These are phyloP conservation scores for Napeogenes inachia DNA, from an alignment of 2,888 invertebrate species.

Conservation along the genomic window DNA sequence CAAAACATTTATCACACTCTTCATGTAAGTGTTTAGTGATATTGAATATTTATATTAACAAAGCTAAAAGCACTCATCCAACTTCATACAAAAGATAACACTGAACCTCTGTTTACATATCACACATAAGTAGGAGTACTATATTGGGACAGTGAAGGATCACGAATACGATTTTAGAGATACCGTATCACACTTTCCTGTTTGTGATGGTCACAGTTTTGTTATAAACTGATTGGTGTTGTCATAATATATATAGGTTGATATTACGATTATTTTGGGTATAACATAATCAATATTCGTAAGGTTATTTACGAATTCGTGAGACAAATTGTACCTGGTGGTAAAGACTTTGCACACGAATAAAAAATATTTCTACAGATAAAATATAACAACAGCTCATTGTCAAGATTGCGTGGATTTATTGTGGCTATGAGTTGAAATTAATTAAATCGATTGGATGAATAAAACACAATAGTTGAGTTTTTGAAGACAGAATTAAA, in stretches of 20 bases:
- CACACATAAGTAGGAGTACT: conserved; percentile 13
- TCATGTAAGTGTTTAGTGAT: conserved; percentile 17
- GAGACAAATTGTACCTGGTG: too few species aligned
- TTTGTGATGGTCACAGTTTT: conserved; percentile 46
- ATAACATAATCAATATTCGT: not conserved
- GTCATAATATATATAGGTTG: conserved; percentile 33
- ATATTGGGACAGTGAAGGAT: conserved; percentile 37
- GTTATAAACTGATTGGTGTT: conserved; percentile 43
- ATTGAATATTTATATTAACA: conserved; percentile 38
- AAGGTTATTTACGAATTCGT: too few species aligned
- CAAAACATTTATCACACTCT: not conserved
- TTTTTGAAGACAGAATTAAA: too few species aligned
- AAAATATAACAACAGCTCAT: too few species aligned
- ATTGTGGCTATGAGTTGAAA: too few species aligned
- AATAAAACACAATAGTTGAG: too few species aligned
- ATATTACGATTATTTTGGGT: not conserved
- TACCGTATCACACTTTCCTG: conserved; percentile 48
- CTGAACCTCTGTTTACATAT: conserved; percentile 21
- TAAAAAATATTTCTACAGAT: too few species aligned
- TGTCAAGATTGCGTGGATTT: too few species aligned
- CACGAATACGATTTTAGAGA: conserved; percentile 47
- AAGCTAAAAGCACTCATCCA: conserved; percentile 45
- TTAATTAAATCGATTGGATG: too few species aligned
- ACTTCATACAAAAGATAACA: conserved; percentile 40
- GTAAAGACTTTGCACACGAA: too few species aligned